Evolutionary conservation across 2,113 vertebrate species (phyloP).

Genomic region (Syrrhaptes paradoxus): DNA sequence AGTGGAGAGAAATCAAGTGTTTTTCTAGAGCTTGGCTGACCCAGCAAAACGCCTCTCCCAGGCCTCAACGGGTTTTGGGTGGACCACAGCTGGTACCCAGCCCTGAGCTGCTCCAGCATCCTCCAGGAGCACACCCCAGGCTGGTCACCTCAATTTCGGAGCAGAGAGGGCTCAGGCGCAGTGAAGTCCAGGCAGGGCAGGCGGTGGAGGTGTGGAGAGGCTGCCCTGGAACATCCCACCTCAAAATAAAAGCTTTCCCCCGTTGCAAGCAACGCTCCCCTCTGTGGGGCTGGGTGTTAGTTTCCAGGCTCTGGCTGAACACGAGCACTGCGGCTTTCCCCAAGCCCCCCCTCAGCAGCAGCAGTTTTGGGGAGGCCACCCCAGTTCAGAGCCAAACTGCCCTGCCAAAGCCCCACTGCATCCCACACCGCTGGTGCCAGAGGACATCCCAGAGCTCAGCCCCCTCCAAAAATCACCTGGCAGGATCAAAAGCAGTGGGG

Average conservation of each 20-base stretch:
- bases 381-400: too few relatives aligned
- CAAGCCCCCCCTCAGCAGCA: accelerated
- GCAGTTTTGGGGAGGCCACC: not conserved
- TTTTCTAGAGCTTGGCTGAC: not conserved
- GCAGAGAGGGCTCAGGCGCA: not conserved
- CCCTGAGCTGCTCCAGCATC: not conserved
- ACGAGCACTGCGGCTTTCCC: not conserved
- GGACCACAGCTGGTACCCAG: not conserved
- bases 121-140: not conserved
- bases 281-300: not conserved
- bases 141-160: accelerated
- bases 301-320: not conserved
- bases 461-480: not conserved
- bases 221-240: not conserved
- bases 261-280: accelerated
- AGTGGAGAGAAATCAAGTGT: not conserved
- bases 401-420: too few relatives aligned
- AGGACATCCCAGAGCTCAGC: not conserved
- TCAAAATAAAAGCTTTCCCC: not conserved
- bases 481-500: not conserved
- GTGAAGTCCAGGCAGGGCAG: not conserved
- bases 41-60: accelerated
- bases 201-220: not conserved
- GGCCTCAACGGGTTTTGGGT: accelerated
- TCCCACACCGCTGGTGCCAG: too few relatives aligned